phyloP scores from a whole-genome alignment of 2,113 vertebrate genomes.

The Cichladusa arquata region DNA sequence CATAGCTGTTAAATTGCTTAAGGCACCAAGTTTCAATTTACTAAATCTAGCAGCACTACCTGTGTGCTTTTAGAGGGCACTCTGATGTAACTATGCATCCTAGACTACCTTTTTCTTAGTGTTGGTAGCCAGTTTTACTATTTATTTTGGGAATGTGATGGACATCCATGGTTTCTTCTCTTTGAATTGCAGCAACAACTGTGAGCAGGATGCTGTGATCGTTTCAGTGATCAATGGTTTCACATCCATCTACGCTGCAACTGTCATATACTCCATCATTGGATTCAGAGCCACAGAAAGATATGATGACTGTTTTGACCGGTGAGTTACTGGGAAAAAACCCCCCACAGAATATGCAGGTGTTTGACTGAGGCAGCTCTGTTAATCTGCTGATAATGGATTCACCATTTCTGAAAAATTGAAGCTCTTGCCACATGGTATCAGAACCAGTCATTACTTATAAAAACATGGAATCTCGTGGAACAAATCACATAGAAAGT shows the following conservation, averaged over 20 bases:
- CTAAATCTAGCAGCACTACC: background rate
- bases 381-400: background rate
- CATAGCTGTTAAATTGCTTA: background rate
- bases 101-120: background rate
- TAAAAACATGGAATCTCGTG: background rate
- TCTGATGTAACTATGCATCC: background rate
- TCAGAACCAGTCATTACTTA: background rate
- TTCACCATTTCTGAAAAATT: background rate
- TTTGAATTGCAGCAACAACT: conserved; percentile 86
- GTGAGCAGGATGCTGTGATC: conserved; percentile 87
- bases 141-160: background rate
- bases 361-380: background rate
- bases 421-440: background rate
- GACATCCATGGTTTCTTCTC: background rate
- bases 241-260: conserved; percentile 91
- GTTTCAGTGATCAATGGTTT: conserved; percentile 92
- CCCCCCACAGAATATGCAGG: background rate
- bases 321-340: conserved; percentile 60
- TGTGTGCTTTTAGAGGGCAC: background rate
- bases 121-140: background rate
- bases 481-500: background rate
- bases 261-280: conserved; percentile 94
- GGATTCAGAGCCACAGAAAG: conserved; percentile 91
- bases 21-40: background rate
- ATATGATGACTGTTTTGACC: conserved; percentile 82